phyloP scores from a whole-genome alignment of 1,140 invertebrate genomes.

The Zaprionus taronus region DNA sequence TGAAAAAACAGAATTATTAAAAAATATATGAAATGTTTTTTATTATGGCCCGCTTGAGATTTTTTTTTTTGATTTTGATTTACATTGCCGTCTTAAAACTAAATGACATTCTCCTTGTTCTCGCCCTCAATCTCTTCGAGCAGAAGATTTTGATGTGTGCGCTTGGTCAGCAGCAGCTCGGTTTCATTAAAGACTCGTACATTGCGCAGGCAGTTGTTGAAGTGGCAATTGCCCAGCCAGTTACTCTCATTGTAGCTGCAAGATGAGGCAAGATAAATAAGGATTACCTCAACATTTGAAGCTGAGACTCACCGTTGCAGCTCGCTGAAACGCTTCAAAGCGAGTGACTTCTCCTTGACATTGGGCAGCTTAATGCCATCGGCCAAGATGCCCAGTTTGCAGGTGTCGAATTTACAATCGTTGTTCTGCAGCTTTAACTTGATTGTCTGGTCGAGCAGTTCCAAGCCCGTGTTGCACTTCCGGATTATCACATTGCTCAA shows the following conservation, averaged over 20 bases:
- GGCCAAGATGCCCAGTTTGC: slow-evolving; percentile 59
- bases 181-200: slow-evolving; percentile 50
- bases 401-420: slow-evolving; percentile 56
- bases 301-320: slow-evolving; percentile 45
- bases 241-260: slow-evolving; percentile 59
- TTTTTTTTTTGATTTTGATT: slow-evolving; percentile 11
- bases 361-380: slow-evolving; percentile 35
- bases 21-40: not conserved
- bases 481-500: slow-evolving; percentile 50
- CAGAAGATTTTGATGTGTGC: slow-evolving; percentile 46
- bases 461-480: slow-evolving; percentile 61
- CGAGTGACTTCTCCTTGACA: slow-evolving; percentile 31
- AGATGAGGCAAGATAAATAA: not conserved
- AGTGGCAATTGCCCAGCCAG: slow-evolving; percentile 55
- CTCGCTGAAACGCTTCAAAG: slow-evolving; percentile 47
- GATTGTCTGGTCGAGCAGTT: slow-evolving; percentile 49
- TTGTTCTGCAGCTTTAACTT: slow-evolving; percentile 49
- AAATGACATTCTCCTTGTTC: slow-evolving; percentile 65
- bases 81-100: slow-evolving; percentile 24
- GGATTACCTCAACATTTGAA: not conserved
- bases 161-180: slow-evolving; percentile 57
- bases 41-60: not conserved
- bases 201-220: slow-evolving; percentile 49
- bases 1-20: not conserved
- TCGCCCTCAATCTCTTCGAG: slow-evolving; percentile 58